Evolutionary conservation across 2,888 invertebrate genomes (phyloP).

Genomic region (Oxytorus armatus): DNA sequence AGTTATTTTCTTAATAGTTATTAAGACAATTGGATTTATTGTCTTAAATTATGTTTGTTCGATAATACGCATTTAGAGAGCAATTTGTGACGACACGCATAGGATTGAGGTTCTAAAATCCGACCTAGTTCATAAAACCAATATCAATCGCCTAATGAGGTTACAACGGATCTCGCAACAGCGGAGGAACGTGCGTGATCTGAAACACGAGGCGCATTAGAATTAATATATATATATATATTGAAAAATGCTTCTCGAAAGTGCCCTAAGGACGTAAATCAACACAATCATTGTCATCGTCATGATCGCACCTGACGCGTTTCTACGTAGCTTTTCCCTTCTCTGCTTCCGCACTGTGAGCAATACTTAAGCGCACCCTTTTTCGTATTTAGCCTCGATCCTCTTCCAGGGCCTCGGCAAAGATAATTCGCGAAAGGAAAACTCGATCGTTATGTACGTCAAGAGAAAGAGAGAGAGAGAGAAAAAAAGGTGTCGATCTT

Average conservation of each 20-base stretch:
- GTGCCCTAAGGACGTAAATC: conserved; percentile 1
- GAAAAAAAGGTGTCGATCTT: conserved; percentile 59
- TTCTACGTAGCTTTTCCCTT: conserved; percentile 38
- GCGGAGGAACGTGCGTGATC: not conserved
- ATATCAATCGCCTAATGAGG: conserved; percentile 11
- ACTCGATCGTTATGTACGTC: conserved; percentile 44
- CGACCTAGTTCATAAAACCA: conserved; percentile 5
- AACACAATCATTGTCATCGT: conserved; percentile 34
- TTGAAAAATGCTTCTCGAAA: too few species aligned
- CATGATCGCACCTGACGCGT: conserved; percentile 52
- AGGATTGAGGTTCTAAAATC: too few species aligned
- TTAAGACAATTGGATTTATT: too few species aligned
- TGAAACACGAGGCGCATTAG: not conserved
- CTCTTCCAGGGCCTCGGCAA: conserved; percentile 41
- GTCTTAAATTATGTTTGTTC: conserved; percentile 1
- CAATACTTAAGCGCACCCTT: conserved; percentile 52
- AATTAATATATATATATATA: too few species aligned
- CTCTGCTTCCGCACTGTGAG: not conserved
- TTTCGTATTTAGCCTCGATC: conserved; percentile 37
- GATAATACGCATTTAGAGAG: too few species aligned
- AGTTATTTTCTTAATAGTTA: too few species aligned
- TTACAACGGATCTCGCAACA: not conserved
- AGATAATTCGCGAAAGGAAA: conserved; percentile 46
- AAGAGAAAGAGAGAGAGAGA: conserved; percentile 10
- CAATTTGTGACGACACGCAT: too few species aligned